Percentiles rank a stretch among this genome's conserved stretches.
Conservation (phyloP, 2,113 vertebrate genomes). For the Nymphicus hollandicus region DNA sequence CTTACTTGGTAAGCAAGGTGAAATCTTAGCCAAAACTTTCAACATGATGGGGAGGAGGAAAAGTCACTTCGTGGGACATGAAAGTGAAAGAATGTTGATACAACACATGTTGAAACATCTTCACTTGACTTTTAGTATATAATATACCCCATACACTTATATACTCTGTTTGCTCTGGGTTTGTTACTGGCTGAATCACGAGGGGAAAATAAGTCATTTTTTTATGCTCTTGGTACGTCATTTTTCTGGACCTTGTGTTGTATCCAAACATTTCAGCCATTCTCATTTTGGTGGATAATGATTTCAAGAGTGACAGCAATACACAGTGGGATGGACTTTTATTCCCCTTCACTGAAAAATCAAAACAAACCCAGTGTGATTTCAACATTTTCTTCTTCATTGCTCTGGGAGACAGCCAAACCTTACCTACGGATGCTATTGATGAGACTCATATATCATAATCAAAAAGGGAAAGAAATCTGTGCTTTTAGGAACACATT, state of each 20-base stretch:
- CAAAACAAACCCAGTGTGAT: neutral
- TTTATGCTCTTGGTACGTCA: neutral
- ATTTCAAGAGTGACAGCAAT: neutral
- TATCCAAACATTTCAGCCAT: neutral
- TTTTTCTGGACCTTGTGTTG: neutral
- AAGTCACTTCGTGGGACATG: neutral
- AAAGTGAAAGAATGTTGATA: neutral
- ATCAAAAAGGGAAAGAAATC: neutral
- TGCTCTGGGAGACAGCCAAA: neutral
- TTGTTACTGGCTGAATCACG: neutral
- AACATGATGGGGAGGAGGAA: neutral
- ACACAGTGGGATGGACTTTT: neutral
- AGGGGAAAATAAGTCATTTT: neutral
- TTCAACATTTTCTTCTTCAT: neutral
- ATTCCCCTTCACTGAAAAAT: neutral
- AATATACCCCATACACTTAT: neutral
- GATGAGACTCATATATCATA: conserved; percentile 2
- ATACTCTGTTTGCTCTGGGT: neutral
- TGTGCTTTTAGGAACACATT: neutral
- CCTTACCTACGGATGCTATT: neutral
- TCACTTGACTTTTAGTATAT: neutral
- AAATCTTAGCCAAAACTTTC: neutral
- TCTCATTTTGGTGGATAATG: neutral
- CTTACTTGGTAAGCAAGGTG: neutral
- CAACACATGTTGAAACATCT: neutral